A percentile compares a stretch with the other conserved stretches of the same genome.
Conservation (phyloP, 2,888 invertebrate genomes). For the Chrysopilus asiliformis region DNA sequence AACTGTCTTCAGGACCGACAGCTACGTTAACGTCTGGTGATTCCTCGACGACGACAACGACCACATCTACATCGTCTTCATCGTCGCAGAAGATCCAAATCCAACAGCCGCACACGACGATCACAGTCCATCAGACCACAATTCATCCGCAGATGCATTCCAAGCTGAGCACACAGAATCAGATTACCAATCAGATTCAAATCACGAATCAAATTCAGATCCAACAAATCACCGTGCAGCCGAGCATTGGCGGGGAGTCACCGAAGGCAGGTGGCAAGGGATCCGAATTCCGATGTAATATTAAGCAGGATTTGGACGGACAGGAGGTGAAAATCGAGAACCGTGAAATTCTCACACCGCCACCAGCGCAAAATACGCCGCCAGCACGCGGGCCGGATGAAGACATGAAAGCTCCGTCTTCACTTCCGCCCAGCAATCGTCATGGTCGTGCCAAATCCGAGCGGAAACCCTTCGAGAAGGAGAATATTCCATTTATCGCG, state of each 20-base stretch:
- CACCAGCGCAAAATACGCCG: background rate
- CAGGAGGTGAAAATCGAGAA: conserved; percentile 16
- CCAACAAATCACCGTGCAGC: conserved; percentile 17
- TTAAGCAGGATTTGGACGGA: conserved; percentile 14
- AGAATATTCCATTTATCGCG: conserved; percentile 17
- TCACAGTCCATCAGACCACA: conserved; percentile 18
- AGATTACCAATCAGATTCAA: conserved; percentile 15
- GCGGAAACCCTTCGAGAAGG: conserved; percentile 13
- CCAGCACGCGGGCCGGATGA: no score
- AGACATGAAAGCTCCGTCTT: background rate
- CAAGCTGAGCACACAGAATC: conserved; percentile 8
- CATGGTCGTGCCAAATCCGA: conserved; percentile 14
- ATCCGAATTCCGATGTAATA: conserved; percentile 12
- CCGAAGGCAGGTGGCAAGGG: background rate
- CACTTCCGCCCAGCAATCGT: no score
- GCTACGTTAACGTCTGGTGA: background rate
- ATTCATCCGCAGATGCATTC: conserved; percentile 15
- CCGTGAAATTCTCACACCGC: conserved; percentile 2
- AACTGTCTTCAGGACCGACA: no score
- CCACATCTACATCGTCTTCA: conserved; percentile 5
- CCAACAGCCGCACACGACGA: conserved; percentile 18
- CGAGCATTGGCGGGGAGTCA: conserved; percentile 4
- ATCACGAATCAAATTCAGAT: conserved; percentile 18
- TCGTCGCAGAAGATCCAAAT: conserved; percentile 15
- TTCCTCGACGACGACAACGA: background rate